These are phyloP conservation scores for Tupaia tana DNA, from an alignment of 2,113 vertebrate species.

Conservation along the genomic window DNA sequence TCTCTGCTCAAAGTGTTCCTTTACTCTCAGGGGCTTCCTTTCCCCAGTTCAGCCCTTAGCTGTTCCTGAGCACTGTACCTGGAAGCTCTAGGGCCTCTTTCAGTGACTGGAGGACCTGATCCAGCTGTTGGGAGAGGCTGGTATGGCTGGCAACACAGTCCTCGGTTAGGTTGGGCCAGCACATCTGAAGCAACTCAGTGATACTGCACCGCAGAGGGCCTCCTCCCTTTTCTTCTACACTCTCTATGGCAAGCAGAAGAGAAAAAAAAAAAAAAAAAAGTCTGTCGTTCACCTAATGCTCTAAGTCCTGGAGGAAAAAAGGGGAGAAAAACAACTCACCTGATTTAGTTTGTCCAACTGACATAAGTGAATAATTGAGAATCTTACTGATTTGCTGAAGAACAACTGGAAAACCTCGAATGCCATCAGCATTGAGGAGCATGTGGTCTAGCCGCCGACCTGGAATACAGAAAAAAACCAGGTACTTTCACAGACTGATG, in stretches of 20 bases:
- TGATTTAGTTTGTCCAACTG: slow-evolving; percentile 88
- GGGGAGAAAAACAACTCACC: slow-evolving; percentile 82
- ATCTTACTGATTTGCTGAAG: slow-evolving; percentile 96
- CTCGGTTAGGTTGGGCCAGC: slow-evolving; percentile 90
- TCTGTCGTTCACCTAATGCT: background rate
- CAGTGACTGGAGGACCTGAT: slow-evolving; percentile 88
- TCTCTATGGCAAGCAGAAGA: slow-evolving; percentile 81
- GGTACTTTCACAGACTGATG: background rate
- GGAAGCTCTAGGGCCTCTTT: slow-evolving; percentile 83
- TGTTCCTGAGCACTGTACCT: slow-evolving; percentile 84
- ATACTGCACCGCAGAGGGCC: slow-evolving; percentile 90
- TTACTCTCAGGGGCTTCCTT: background rate
- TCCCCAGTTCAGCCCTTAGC: background rate
- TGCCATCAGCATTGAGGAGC: slow-evolving; percentile 84
- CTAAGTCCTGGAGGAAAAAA: background rate
- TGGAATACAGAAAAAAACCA: slow-evolving; percentile 75
- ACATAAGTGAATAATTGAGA: slow-evolving; percentile 88
- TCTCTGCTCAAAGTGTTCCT: background rate
- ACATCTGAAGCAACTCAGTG: slow-evolving; percentile 92
- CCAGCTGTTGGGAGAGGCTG: slow-evolving; percentile 88
- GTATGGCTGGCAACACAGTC: slow-evolving; percentile 89
- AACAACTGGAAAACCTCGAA: slow-evolving; percentile 93
- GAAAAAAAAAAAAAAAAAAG: slow-evolving; percentile 4
- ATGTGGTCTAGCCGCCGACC: slow-evolving; percentile 88
- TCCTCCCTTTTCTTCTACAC: slow-evolving; percentile 84